Conservation (phyloP, 92 coral and sea anemone species). For the Siderastrea radians region DNA sequence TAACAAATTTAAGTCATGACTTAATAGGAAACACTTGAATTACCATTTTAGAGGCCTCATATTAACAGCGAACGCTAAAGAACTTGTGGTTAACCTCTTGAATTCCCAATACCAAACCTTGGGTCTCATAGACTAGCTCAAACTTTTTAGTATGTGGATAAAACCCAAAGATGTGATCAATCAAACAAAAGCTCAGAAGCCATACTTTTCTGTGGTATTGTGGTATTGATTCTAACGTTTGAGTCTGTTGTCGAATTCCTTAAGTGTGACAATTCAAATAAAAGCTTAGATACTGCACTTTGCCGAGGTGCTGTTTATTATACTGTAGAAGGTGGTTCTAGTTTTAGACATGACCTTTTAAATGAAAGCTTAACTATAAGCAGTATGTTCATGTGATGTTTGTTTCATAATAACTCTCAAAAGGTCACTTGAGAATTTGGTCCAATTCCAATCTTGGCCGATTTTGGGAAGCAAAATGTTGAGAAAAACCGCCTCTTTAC, state of each 20-base stretch:
- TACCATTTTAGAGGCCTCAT: neutral
- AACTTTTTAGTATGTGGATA: neutral
- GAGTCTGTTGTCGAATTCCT: too few species aligned
- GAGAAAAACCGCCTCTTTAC: neutral
- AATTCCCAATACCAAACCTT: neutral
- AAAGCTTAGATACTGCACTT: too few species aligned
- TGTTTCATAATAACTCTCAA: neutral
- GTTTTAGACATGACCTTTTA: too few species aligned
- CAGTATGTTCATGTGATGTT: too few species aligned
- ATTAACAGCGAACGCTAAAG: neutral
- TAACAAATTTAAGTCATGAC: neutral
- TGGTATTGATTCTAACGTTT: too few species aligned
- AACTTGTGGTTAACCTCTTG: neutral
- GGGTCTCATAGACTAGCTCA: neutral
- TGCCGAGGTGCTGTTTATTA: too few species aligned
- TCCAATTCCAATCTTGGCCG: neutral
- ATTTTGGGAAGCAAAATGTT: neutral
- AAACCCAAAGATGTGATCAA: neutral
- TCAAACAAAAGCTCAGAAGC: neutral
- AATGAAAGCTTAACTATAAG: too few species aligned
- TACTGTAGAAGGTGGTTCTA: too few species aligned
- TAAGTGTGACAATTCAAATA: too few species aligned
- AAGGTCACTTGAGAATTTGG: neutral
- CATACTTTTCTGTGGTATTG: too few species aligned
- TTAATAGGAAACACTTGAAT: neutral